Evolutionary conservation across 2,797 vertebrate genomes (phyloP).

Genomic region (Poecilia picta): DNA sequence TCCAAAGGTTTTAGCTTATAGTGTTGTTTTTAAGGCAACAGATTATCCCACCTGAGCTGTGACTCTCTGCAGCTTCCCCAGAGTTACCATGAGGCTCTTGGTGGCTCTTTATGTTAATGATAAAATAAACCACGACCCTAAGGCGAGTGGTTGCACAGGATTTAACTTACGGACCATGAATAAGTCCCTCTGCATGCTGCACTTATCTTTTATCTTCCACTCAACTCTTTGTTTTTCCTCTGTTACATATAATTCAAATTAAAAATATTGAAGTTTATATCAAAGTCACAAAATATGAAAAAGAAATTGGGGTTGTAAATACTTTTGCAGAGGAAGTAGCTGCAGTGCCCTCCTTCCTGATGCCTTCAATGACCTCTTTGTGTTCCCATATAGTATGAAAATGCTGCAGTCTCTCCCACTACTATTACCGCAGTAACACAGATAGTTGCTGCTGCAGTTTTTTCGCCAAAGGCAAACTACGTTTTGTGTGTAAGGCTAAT

Average conservation of each 20-base stretch:
- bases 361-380: slow-evolving; percentile 51
- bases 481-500: slow-evolving; percentile 20
- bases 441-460: slow-evolving; percentile 69
- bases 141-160: not conserved
- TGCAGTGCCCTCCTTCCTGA: slow-evolving; percentile 28
- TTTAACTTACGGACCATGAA: not conserved
- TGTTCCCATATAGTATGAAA: slow-evolving; percentile 61
- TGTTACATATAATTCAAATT: not conserved
- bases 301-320: not conserved
- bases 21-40: not conserved
- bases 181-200: not conserved
- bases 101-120: not conserved
- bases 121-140: not conserved
- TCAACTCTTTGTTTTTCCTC: not conserved
- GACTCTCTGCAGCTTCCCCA: not conserved
- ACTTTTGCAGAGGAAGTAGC: slow-evolving; percentile 6
- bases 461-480: slow-evolving; percentile 66
- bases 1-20: not conserved
- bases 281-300: not conserved
- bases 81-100: not conserved
- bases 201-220: not conserved
- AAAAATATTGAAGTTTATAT: not conserved
- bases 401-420: slow-evolving; percentile 68
- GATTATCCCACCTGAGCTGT: not conserved
- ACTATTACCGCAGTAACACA: slow-evolving; percentile 66